Evolutionary conservation across 2,113 vertebrate species (phyloP).

Genomic region (Cairina moschata): DNA sequence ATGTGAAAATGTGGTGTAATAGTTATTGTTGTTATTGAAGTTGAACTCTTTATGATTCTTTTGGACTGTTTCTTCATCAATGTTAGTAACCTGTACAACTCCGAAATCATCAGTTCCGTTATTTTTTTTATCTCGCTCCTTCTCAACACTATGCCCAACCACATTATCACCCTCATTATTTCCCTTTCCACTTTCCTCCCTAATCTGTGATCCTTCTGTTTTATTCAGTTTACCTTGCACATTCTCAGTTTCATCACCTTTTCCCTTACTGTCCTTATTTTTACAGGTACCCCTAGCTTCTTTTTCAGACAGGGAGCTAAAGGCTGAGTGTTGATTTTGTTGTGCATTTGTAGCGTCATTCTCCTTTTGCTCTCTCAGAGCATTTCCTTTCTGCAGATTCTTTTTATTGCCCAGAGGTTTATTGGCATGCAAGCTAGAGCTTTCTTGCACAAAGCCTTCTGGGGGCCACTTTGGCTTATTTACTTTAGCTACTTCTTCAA

Average conservation of each 20-base stretch:
- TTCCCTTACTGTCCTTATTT: conserved; percentile 49
- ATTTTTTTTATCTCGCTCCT: conserved; percentile 50
- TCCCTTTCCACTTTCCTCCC: conserved; percentile 50
- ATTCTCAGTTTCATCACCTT: conserved; percentile 7
- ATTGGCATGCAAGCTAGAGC: neutral
- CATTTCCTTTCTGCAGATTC: conserved; percentile 20
- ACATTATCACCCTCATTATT: conserved; percentile 38
- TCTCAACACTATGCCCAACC: conserved; percentile 27
- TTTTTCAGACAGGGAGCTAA: conserved; percentile 60
- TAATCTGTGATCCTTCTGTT: conserved; percentile 28
- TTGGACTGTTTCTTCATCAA: conserved; percentile 58
- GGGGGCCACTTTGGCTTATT: conserved; percentile 92
- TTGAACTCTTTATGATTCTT: conserved; percentile 46
- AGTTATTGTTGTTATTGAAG: conserved; percentile 86
- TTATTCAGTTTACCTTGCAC: conserved; percentile 52
- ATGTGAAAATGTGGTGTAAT: conserved; percentile 23
- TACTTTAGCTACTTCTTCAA: conserved; percentile 84
- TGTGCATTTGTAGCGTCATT: conserved; percentile 14
- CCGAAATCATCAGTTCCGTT: conserved; percentile 31
- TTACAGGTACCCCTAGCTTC: conserved; percentile 6
- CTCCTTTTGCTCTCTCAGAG: conserved; percentile 46
- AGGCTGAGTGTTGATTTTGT: conserved; percentile 44
- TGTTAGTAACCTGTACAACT: conserved; percentile 72
- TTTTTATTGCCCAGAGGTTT: conserved; percentile 20
- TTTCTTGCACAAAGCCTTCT: conserved; percentile 63